These are phyloP conservation scores for Alauda arvensis DNA, from an alignment of 2,797 vertebrate species.

Conservation along the genomic window DNA sequence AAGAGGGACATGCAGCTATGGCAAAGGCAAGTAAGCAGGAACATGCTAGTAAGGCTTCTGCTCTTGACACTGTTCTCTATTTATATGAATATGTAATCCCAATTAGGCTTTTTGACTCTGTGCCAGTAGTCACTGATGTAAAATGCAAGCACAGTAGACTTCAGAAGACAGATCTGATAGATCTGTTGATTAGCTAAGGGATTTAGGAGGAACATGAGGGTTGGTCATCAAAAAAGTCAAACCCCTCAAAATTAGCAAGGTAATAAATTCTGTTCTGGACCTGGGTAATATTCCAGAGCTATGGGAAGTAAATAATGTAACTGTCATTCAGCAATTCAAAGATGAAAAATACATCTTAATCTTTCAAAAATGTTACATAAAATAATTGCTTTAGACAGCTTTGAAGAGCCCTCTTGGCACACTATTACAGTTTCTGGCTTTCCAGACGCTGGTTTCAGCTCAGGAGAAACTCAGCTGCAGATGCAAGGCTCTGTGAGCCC, in stretches of 20 bases:
- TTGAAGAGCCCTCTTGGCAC: not conserved
- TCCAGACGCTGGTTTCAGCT: not conserved
- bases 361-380: not conserved
- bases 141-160: not conserved
- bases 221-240: not conserved
- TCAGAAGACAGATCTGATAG: not conserved
- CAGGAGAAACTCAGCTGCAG: not conserved
- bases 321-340: not conserved
- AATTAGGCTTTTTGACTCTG: not conserved
- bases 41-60: not conserved
- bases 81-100: conserved; percentile 6
- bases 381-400: conserved; percentile 1
- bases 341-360: not conserved
- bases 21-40: not conserved
- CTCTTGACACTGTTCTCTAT: not conserved
- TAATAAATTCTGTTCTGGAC: not conserved
- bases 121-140: not conserved
- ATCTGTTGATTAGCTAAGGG: not conserved
- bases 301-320: not conserved
- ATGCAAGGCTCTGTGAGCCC: not conserved
- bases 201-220: not conserved
- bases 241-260: not conserved
- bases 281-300: not conserved
- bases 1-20: not conserved
- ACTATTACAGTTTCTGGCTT: not conserved